Evolutionary conservation across 2,888 invertebrate genomes (phyloP), one percentile per base, ranked within the genome.

Genomic region (Liopterus haemorrhoidalis): DNA sequence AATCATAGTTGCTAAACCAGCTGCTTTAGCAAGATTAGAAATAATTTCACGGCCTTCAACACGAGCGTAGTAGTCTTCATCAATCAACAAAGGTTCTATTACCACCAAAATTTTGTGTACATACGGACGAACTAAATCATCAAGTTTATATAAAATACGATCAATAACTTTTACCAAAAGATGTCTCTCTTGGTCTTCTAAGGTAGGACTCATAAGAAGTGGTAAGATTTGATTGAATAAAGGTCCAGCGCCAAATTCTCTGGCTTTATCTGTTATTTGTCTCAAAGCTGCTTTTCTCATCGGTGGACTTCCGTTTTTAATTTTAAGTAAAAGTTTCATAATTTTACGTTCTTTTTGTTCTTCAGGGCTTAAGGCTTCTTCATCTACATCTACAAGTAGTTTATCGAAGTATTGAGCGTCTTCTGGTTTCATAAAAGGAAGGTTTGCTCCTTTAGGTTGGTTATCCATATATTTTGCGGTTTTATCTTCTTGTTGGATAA

Each of bases 331-430:
- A 6, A 99, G 74, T 64, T 95, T 96, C 99, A 99, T 99, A 37
- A 99, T 99, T 71, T 97, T 97, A 31, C 99, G 75, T 68, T 99
- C 99, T 65, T 96, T 97, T 54, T 92, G 86, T 66, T 99, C 99
- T 60, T 99, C 97, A 0, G 96, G 93, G 39, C 89, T 85, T 25
- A 97, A 74, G 0, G 85, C 71, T 61, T 96, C 95, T 70, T 99
- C 99, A 67, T 99, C 99, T 19, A 99, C 96, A 64, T 99, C 99
- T 41, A 94, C 83, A 54, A 99, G 75, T 52, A 99, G 74, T 70
- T 99, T 99, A 70, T 99, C 99, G 70, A 99, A 99, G 71, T 99
- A 99, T 71, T 99, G 99, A 32, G 99, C 95, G 71, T 96, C 96
- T 70, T 99, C 99, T 0, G 99, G 99, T 68, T 99, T 99, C 84